Evolutionary conservation across 2,797 vertebrate genomes (phyloP), one percentile per base, ranked within the genome.

Genomic region (Spinus pinus): DNA sequence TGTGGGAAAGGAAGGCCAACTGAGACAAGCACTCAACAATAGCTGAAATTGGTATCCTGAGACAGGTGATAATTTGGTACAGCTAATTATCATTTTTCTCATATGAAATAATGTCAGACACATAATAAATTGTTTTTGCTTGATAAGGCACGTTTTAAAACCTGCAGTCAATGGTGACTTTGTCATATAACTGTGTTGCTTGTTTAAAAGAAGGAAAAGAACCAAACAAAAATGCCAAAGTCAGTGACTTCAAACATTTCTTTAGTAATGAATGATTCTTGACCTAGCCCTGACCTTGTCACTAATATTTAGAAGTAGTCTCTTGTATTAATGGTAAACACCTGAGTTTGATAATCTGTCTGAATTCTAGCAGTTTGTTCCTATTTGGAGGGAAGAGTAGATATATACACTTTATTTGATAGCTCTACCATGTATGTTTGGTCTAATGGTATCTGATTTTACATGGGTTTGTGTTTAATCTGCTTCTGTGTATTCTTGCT

Each of bases 51-150:
- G 62, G 73, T 88, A 86, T 70, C 92, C 31, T 94, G 90, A 97
- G 84, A 94, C 79, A 96, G 83, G 91, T 95, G 93, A 96, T 97
- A 90, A 97, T 98, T 97, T 97, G 86, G 81, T 94, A 79, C 27
- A 95, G 69, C 62, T 97, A 97, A 97, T 97, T 97, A 96, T 91
- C 3, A 86, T 93, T 94, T 95, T 93, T 94, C 84, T 84, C 92
- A 80, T 57, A 92, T 90, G 86, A 81, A 94, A 93, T 60, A 88
- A 81, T 94, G 90, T 90, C 41, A 90, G 88, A 96, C 96, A 86
- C 11, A 75, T 80, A 96, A 88, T 86, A 92, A 92, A 93, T 81
- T 94, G 42, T 31, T 93, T 61, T 94, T 79, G 17, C 37, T 97
- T 90, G 57, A 84, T 96, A 94, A 93, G 57, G 14, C 39, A 28